Evolutionary conservation across 2,797 vertebrate species (phyloP), one percentile per base, ranked within the genome.

Genomic region (Tiaroga cobitis): DNA sequence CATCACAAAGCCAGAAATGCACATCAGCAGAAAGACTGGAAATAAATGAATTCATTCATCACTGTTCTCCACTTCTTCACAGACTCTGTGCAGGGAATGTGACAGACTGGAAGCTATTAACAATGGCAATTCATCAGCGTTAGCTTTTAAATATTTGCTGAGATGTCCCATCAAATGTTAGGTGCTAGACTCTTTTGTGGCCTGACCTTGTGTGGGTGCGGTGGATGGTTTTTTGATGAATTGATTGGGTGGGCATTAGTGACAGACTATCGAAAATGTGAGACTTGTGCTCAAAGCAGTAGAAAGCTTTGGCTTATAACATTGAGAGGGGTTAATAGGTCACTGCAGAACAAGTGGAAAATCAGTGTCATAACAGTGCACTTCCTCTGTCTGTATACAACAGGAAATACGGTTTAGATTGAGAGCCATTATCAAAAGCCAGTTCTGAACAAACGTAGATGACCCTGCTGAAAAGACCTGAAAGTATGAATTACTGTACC

Each of bases 251-350:
- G 46, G 84, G 67, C 81, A 85, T 80, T 90, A 87, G 81, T 70
- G 85, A 84, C 85, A 85, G 84, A 83, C 68, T 80, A 86, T 83
- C 86, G 85, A 81, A 88, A 81, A 87, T 78, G 83, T 85, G 82
- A 85, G 80, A 90, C 63, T 84, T 67, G 46, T 61, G 84, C 74
- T 84, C 84, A 82, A 69, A 87, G 77, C 59, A 70, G 56, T 69
- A 49, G 51, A 79, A 85, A 41, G 82, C 84, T 84, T 87, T 70
- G 32, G 61, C 84, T 84, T 61, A 70, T 21, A 41, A 49, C 79
- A 39, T 46, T 49, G 78, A 78, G 87, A 79, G 37, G 34, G 81
- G 83, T 89, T 88, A 89, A 88, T 85, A 84, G 80, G 76, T 86
- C 56, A 9, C 59, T 26, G 77, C 69, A 84, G 67, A 81, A 83